A percentile compares a stretch with the other conserved stretches of the same genome.
These are phyloP conservation scores for Nicator chloris DNA, from an alignment of 2,113 vertebrate genomes.

Conservation along the genomic window DNA sequence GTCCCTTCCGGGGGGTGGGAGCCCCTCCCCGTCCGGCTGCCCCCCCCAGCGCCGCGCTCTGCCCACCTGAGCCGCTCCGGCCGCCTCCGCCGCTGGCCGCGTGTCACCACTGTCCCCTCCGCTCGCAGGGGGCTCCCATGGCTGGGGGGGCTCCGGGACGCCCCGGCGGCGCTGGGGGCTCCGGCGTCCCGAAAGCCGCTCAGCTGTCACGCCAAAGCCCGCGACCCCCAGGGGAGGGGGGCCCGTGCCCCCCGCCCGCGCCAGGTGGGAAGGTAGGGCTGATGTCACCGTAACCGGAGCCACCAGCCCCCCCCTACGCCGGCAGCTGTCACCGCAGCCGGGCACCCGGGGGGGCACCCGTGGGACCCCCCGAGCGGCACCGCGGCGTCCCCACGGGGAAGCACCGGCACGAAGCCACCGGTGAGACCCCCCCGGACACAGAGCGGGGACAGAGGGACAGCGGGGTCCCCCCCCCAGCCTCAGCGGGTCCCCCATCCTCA, in stretches of 20 bases:
- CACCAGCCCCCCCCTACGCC: neutral
- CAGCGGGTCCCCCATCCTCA: neutral
- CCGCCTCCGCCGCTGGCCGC: neutral
- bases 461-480: neutral
- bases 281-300: conserved; percentile 57
- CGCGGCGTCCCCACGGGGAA: neutral
- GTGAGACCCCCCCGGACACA: neutral
- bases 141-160: neutral
- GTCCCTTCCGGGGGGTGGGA: neutral
- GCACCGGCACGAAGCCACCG: neutral
- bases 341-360: neutral
- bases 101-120: neutral
- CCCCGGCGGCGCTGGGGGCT: neutral
- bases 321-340: conserved; percentile 13
- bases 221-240: neutral
- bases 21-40: neutral
- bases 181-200: neutral
- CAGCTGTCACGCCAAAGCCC: neutral
- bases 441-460: neutral
- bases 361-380: neutral
- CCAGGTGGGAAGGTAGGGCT: conserved; percentile 51
- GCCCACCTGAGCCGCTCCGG: neutral
- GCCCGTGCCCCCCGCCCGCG: neutral
- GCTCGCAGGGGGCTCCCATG: neutral
- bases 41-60: neutral